A percentile compares a stretch with the other conserved stretches of the same genome.
phyloP scores from a whole-genome alignment of 2,113 vertebrate species.

The Plecotus auritus region DNA sequence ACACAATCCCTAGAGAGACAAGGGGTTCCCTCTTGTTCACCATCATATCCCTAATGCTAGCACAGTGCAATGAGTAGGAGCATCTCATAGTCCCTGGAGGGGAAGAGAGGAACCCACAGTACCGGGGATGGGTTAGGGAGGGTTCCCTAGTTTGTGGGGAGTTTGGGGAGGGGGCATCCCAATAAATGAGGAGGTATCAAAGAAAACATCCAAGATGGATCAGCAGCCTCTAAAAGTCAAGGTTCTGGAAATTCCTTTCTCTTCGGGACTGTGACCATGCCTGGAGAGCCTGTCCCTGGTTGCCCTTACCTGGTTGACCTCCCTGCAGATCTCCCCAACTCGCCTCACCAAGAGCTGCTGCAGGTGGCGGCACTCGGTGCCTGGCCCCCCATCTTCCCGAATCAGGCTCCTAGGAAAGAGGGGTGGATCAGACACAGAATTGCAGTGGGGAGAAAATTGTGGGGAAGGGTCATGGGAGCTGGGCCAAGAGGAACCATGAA shows the following conservation, averaged over 20 bases:
- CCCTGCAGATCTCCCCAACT: constrained; percentile 94
- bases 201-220: background rate
- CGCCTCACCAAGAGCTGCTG: constrained; percentile 91
- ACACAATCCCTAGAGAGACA: background rate
- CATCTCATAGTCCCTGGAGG: background rate
- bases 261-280: background rate
- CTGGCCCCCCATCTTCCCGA: constrained; percentile 80
- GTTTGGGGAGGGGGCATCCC: background rate
- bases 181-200: background rate
- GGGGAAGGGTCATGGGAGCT: background rate
- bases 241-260: background rate
- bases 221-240: background rate
- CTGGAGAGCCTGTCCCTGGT: background rate
- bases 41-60: background rate
- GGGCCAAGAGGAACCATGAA: background rate
- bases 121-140: background rate
- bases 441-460: background rate
- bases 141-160: background rate
- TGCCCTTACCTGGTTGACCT: constrained; percentile 93
- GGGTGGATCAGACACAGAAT: background rate
- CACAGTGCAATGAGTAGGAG: background rate
- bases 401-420: constrained; percentile 63
- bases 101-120: background rate
- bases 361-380: constrained; percentile 87
- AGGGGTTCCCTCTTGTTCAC: background rate